A percentile compares a stretch with the other conserved stretches of the same genome.
These are phyloP conservation scores for Cladorhizidae sp. DNA, from an alignment of 37 sponge, comb jelly and placozoan species.

Conservation along the genomic window DNA sequence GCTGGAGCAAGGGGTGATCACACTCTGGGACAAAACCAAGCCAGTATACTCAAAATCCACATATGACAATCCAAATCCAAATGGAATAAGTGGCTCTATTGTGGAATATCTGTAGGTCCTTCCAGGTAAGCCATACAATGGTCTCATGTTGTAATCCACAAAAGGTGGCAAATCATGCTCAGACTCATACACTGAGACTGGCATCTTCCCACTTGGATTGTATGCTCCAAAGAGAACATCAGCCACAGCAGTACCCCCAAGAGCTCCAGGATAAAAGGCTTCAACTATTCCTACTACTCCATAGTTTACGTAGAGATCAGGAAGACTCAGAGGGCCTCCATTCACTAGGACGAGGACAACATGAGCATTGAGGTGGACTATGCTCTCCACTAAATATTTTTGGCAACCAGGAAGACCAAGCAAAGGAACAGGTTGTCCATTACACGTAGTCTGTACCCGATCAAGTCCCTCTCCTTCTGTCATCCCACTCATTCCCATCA, in stretches of 20 bases:
- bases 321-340: constrained; percentile 65
- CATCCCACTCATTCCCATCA: constrained; percentile 51
- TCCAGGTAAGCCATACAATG: too few species aligned
- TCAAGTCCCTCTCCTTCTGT: constrained; percentile 66
- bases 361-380: background rate
- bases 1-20: too few species aligned
- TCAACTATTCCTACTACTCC: constrained; percentile 52
- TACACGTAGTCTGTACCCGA: constrained; percentile 29
- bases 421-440: background rate
- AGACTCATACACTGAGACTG: too few species aligned
- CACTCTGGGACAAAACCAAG: too few species aligned
- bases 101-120: too few species aligned
- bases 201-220: too few species aligned
- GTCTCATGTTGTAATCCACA: too few species aligned
- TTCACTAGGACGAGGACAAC: constrained; percentile 65
- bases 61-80: too few species aligned
- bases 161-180: too few species aligned
- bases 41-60: too few species aligned
- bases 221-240: too few species aligned
- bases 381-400: constrained; percentile 28
- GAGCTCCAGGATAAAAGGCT: constrained; percentile 75
- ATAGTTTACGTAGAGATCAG: constrained; percentile 4
- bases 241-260: constrained; percentile 69
- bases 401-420: constrained; percentile 69
- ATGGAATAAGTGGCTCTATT: too few species aligned